These are phyloP conservation scores for Standfussiana lucernea DNA, from an alignment of 2,888 invertebrate species.

Conservation along the genomic window DNA sequence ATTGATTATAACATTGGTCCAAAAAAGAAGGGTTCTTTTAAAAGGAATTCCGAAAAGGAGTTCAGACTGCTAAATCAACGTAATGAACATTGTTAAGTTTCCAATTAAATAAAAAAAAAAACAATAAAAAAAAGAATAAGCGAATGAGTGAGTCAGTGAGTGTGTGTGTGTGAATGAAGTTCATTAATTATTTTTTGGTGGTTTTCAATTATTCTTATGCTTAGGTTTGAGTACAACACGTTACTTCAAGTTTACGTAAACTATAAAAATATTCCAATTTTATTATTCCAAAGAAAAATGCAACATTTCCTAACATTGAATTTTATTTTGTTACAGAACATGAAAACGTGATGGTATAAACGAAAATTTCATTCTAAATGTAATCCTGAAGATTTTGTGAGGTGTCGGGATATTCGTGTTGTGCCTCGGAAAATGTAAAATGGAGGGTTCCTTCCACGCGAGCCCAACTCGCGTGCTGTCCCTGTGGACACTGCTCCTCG, in stretches of 20 bases:
- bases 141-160: no score
- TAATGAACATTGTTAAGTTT: neutral
- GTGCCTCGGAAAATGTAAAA: conserved; percentile 76
- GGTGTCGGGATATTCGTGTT: conserved; percentile 66
- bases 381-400: conserved; percentile 72
- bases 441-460: conserved; percentile 80
- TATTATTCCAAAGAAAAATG: conserved; percentile 2
- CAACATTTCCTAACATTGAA: conserved; percentile 30
- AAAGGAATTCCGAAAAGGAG: neutral
- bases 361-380: conserved; percentile 72
- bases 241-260: neutral
- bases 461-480: conserved; percentile 80
- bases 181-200: no score
- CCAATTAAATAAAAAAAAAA: no score
- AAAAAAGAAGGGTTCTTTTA: no score
- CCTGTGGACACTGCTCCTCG: conserved; percentile 83
- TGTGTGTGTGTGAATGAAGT: no score
- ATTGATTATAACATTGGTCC: neutral
- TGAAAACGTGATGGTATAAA: conserved; percentile 61
- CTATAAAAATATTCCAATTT: neutral
- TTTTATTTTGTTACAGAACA: conserved; percentile 65
- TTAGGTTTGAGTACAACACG: neutral
- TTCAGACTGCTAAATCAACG: neutral
- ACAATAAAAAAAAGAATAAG: no score
- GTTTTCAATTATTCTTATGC: no score